Evolutionary conservation across 2,888 invertebrate genomes (phyloP).

Genomic region (Zootermopsis nevadensis): DNA sequence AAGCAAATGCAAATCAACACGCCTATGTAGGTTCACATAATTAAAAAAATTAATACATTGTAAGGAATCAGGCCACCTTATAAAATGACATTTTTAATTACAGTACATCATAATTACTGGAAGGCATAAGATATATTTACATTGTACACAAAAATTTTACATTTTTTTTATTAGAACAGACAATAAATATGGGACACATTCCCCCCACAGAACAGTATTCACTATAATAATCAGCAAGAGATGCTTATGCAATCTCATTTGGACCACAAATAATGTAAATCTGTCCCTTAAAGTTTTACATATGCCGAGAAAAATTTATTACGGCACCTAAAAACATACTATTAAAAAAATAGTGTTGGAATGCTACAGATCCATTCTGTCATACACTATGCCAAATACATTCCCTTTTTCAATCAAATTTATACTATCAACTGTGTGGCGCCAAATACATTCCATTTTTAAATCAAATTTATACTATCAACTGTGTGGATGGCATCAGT

Average conservation of each 20-base stretch:
- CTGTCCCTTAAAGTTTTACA: background rate
- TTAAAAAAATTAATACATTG: background rate
- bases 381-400: constrained; percentile 10
- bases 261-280: constrained; percentile 20
- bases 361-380: constrained; percentile 10
- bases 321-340: constrained; percentile 13
- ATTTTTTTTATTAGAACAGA: background rate
- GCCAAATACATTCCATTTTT: constrained; percentile 18
- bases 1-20: background rate
- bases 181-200: background rate
- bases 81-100: background rate
- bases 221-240: background rate
- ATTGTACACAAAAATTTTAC: constrained; percentile 4
- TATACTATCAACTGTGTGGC: background rate
- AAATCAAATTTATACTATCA: background rate
- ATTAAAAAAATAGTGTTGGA: constrained; percentile 32
- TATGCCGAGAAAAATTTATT: background rate
- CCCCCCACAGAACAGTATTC: background rate
- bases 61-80: constrained; percentile 1
- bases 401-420: background rate
- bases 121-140: constrained; percentile 23
- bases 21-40: background rate
- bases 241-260: background rate
- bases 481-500: constrained; percentile 22
- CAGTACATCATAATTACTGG: background rate